A percentile compares a stretch with the other conserved stretches of the same genome.
Conservation (phyloP, 2,797 vertebrate genomes). For the Muscicapa comitata region DNA sequence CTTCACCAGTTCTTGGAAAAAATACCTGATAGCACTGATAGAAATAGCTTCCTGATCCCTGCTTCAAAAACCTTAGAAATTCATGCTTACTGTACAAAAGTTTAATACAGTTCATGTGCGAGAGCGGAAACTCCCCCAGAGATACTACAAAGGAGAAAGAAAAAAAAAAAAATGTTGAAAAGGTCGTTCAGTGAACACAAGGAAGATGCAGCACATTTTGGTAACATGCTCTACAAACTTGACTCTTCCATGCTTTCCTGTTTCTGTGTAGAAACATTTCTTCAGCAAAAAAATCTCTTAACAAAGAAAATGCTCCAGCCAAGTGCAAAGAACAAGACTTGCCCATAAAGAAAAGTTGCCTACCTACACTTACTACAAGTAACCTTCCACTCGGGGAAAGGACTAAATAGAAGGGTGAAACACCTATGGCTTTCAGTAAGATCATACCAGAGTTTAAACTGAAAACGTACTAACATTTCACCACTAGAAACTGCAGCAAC, state of each 20-base stretch:
- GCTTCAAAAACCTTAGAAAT: background rate
- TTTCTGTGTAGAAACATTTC: background rate
- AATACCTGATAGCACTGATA: background rate
- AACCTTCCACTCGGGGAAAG: background rate
- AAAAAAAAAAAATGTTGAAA: background rate
- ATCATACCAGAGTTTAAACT: background rate
- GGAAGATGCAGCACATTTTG: background rate
- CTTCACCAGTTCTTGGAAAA: background rate
- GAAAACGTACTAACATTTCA: accelerated
- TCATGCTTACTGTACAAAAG: background rate
- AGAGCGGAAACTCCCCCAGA: background rate
- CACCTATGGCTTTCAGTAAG: background rate
- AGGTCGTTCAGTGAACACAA: background rate
- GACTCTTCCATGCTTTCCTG: background rate
- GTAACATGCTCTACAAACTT: background rate
- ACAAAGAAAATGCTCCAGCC: background rate
- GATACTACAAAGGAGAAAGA: background rate
- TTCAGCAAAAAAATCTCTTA: background rate
- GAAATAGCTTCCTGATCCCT: background rate
- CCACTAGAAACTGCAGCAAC: background rate
- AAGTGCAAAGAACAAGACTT: background rate
- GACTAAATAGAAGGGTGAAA: background rate
- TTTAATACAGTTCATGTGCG: background rate
- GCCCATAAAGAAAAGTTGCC: background rate
- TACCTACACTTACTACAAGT: background rate